Conservation (phyloP, 2,113 vertebrate genomes). For the Spheniscus mendiculus region DNA sequence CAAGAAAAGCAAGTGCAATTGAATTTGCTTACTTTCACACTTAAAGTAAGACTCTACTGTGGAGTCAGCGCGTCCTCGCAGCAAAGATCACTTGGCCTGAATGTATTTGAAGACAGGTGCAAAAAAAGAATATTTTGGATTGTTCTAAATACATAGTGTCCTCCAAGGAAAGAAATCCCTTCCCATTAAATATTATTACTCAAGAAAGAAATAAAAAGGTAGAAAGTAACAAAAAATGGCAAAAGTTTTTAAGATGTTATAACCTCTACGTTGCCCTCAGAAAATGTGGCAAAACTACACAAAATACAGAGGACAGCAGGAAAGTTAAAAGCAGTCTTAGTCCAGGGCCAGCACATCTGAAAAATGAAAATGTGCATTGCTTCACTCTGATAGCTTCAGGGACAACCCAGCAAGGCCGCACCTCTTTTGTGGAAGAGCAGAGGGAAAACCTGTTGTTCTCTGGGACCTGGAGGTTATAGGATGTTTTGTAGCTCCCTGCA, state of each 20-base stretch:
- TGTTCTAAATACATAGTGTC: not conserved
- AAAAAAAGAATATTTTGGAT: not conserved
- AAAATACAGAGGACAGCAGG: not conserved
- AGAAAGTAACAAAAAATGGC: not conserved
- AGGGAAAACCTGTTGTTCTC: not conserved
- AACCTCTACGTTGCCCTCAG: not conserved
- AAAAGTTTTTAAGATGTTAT: not conserved
- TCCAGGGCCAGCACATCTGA: not conserved
- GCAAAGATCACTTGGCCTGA: not conserved
- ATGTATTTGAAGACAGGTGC: not conserved
- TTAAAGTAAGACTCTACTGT: not conserved
- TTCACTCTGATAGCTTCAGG: not conserved
- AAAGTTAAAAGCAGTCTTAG: not conserved
- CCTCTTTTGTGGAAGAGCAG: not conserved
- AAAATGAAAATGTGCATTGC: not conserved
- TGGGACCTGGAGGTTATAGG: not conserved
- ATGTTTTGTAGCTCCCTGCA: not conserved
- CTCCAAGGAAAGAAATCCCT: not conserved
- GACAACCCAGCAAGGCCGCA: not conserved
- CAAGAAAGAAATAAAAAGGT: not conserved
- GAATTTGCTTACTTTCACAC: not conserved
- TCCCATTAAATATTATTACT: not conserved
- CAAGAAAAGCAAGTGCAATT: not conserved
- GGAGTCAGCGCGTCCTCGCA: not conserved
- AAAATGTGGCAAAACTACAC: not conserved